Evolutionary conservation across 2,888 invertebrate species (phyloP), one percentile per base, ranked within the genome.

Genomic region (Drosophila meridionalis): DNA sequence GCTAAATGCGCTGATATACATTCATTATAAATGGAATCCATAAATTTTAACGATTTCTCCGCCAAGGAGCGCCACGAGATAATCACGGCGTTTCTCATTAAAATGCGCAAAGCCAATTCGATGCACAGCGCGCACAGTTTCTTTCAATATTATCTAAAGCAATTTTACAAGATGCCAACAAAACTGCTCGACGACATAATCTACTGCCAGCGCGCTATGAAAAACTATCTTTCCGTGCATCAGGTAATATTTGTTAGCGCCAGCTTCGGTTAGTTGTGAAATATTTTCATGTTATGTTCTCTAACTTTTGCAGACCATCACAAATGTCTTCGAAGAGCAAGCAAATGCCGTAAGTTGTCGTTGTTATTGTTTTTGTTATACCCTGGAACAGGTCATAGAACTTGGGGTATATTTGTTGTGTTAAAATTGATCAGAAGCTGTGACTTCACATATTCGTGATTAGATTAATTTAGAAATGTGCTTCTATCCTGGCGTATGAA

Each of bases 31-130:
- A 80, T 89, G 88, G 89, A 88, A 38, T 43, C 66, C 0, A 76
- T 90, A 7, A 83, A 85, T 57, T 90, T 85, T 36, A 73, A 86
- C 32, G 83, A 86, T 30, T 85, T 85, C 43, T 59, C 88, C 7
- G 43, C 14, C 8, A 67, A 58, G 8, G 86, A 86, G 26, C 79
- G 86, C 6, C 62, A 83, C 36, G 87, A 90, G 26, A 86, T 86
- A 8, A 86, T 86, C 30, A 69, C 61, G 7, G 70, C 55, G 0
- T 90, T 86, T 40, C 76, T 86, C 4, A 69, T 74, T 0, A 86
- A 86, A 71, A 86, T 87, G 87, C 74, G 47, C 0, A 43, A 58
- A 2, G 87, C 82, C 1, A 62, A 73, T 12, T 73, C 84, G 12
- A 70, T 76, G 67, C 50, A 65, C 4, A 74, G 73, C 38, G 86